Base-by-base conservation (phyloP, 2,888 invertebrate genomes). In the Cheilosia grossa region DNA sequence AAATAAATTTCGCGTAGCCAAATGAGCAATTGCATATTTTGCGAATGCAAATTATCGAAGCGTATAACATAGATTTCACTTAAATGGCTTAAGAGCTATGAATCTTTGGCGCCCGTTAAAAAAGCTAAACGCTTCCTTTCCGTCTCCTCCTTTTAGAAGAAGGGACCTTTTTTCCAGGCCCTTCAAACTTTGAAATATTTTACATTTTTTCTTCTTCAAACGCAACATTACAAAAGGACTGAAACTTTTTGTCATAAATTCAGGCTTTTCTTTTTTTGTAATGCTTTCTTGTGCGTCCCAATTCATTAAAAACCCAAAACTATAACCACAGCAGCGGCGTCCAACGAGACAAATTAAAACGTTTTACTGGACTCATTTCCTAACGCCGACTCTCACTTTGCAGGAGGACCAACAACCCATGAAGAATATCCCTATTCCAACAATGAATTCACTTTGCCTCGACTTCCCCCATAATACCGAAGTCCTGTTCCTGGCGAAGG, bases 301-400 rank as follows among this genome's bases (percentile, higher is more conserved):
- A 80, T 64, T 80, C 74, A 80, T 74, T 74, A 83, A 80, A 80
- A 74, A 64, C 47, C 67, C 42, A 82, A 70, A 80, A 80, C 51
- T 64, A 37, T 30, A 40, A 53, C 33, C 44, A 61, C 56, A 42
- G 42, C 30, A 51, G 37, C 30, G 30, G 27, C 64, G 56, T 69
- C 33, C 67, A 69, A 75, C 69, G 66, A 75, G 81, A 85, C 85
- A 85, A 85, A 85, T 85, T 80, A 81, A 85, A 85, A 81, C 81
- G 81, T 77, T 81, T 85, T 75, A 75, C 81, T 81, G 81, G 56
- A 81, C 81, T 49, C 66, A 51, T 77, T 85, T 81, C 61, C 74
- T 59, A 67, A 63, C 73, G 67, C 51, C 73, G 49, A 7, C 49
- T 21, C 64, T 64, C 69, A 74, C 59, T 83, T 40, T 72, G 33